Evolutionary conservation across 2,113 vertebrate genomes (phyloP).

Genomic region (Oxygymnocypris stewartii): DNA sequence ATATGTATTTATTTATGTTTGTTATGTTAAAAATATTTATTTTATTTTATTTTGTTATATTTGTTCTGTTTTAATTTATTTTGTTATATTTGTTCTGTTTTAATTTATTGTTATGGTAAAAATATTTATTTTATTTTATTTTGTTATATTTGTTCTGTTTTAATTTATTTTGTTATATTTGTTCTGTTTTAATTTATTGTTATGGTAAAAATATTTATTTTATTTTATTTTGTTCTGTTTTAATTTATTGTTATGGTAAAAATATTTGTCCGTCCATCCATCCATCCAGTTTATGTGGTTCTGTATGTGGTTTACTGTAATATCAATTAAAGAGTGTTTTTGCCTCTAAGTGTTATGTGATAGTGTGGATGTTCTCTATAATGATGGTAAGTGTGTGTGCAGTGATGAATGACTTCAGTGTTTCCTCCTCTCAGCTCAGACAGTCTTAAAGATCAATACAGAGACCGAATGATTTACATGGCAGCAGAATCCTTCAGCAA

Average conservation of each 20-base stretch:
- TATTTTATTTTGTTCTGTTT: neutral
- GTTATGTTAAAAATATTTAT: too few species aligned
- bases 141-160: neutral
- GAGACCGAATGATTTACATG: constrained; percentile 28
- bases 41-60: too few species aligned
- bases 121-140: too few species aligned
- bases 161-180: neutral
- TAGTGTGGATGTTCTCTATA: neutral
- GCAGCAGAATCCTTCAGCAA: constrained; percentile 9
- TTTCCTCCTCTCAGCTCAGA: constrained; percentile 19
- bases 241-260: neutral
- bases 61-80: too few species aligned
- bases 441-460: constrained; percentile 11
- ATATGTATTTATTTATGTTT: too few species aligned
- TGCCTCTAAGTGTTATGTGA: constrained; percentile 28
- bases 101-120: too few species aligned
- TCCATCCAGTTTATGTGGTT: neutral
- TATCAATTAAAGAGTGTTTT: neutral
- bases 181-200: too few species aligned
- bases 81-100: too few species aligned
- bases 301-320: neutral
- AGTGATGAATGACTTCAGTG: constrained; percentile 27
- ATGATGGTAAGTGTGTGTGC: neutral
- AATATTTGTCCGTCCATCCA: neutral
- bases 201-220: too few species aligned